Conservation (phyloP, 2,113 vertebrate species). For the Lontra canadensis region DNA sequence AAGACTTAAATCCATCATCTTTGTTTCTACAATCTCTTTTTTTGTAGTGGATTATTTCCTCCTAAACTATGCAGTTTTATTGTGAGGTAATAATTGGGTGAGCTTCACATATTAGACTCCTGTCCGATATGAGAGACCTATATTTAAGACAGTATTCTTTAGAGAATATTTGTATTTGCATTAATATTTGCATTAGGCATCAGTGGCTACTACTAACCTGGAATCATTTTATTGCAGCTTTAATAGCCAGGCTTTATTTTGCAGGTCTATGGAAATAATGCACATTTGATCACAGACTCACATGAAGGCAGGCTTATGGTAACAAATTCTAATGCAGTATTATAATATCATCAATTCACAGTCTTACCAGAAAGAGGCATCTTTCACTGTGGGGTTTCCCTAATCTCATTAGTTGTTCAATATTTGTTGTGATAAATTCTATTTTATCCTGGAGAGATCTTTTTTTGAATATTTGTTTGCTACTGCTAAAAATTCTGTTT, state of each 20-base stretch:
- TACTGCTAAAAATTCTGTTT: not conserved
- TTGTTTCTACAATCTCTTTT: not conserved
- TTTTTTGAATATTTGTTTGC: not conserved
- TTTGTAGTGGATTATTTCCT: not conserved
- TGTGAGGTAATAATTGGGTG: not conserved
- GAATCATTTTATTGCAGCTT: not conserved
- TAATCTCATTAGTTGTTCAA: not conserved
- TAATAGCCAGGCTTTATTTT: not conserved
- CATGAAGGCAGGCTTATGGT: not conserved
- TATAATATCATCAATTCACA: not conserved
- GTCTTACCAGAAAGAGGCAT: not conserved
- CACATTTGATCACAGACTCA: not conserved
- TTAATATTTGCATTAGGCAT: not conserved
- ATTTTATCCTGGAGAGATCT: not conserved
- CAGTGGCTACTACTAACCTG: not conserved
- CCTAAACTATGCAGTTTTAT: not conserved
- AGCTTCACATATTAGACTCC: not conserved
- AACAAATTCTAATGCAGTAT: not conserved
- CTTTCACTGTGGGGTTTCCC: not conserved
- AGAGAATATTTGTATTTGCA: not conserved
- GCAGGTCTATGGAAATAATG: not conserved
- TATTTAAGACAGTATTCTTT: not conserved
- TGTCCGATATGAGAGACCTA: not conserved
- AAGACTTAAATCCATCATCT: not conserved
- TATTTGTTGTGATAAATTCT: not conserved